Evolutionary conservation across 2,888 invertebrate genomes (phyloP).

Genomic region (Epinotia demarniana): DNA sequence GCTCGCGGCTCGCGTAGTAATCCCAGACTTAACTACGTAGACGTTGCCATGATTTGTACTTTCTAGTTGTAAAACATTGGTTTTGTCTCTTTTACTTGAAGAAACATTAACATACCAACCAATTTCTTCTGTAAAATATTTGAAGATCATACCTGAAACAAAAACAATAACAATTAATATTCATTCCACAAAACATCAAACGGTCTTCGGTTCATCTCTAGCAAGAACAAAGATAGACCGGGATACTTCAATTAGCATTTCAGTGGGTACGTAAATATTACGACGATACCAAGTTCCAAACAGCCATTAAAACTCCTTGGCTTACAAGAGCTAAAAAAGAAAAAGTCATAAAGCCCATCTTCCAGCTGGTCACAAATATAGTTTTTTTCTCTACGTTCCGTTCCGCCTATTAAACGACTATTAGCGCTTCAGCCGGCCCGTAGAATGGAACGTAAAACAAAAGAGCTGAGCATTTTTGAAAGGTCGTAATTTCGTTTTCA

Average conservation of each 20-base stretch:
- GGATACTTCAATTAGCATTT: not conserved
- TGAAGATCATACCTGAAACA: constrained; percentile 24
- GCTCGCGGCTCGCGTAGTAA: too few relatives aligned
- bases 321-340: constrained; percentile 3
- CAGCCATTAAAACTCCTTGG: constrained; percentile 14
- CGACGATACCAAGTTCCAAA: not conserved
- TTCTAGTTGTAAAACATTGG: not conserved
- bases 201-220: too few relatives aligned
- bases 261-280: not conserved
- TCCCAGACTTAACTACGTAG: too few relatives aligned
- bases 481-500: not conserved
- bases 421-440: constrained; percentile 57
- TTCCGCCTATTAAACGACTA: constrained; percentile 58
- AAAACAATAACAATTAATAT: constrained; percentile 6
- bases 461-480: not conserved
- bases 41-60: too few relatives aligned
- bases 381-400: constrained; percentile 42
- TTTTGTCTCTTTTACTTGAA: not conserved
- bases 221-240: too few relatives aligned
- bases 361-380: not conserved
- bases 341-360: constrained; percentile 12
- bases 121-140: not conserved
- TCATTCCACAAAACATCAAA: not conserved
- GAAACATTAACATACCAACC: not conserved
- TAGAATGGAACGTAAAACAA: constrained; percentile 49